phyloP scores from a whole-genome alignment of 2,113 vertebrate species.

The Motacilla tschutschensis region DNA sequence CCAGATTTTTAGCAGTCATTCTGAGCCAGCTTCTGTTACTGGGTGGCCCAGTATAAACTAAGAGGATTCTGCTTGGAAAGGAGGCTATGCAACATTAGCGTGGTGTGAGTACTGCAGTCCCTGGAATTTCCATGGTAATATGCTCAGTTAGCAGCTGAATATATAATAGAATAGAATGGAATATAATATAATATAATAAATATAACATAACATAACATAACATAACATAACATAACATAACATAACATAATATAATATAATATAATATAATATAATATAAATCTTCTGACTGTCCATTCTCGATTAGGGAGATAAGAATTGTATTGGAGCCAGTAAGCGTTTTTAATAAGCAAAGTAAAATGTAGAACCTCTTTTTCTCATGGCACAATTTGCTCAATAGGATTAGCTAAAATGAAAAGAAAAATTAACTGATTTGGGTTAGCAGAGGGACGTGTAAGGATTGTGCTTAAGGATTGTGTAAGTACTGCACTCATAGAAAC shows the following conservation, averaged over 20 bases:
- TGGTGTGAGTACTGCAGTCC: not conserved
- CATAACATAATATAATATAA: too few species aligned
- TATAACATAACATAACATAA: too few species aligned
- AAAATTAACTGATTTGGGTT: not conserved
- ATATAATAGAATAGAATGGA: too few species aligned
- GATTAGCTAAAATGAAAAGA: not conserved
- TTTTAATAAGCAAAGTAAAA: not conserved
- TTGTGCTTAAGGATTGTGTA: not conserved
- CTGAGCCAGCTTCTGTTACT: not conserved
- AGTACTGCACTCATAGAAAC: not conserved
- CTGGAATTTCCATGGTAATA: not conserved
- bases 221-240: too few species aligned
- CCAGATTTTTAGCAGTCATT: not conserved
- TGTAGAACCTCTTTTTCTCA: not conserved
- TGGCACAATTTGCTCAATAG: rapidly evolving
- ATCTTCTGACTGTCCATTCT: not conserved
- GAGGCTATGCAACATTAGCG: rapidly evolving
- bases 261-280: too few species aligned
- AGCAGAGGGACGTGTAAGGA: not conserved
- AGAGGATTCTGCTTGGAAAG: not conserved
- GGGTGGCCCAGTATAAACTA: not conserved
- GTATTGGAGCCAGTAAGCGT: not conserved
- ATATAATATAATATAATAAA: too few species aligned
- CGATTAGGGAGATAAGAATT: rapidly evolving
- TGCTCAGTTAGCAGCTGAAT: not conserved